Percentiles rank a stretch among this genome's conserved stretches.
phyloP scores from a whole-genome alignment of 1,140 invertebrate genomes.

The Carposina sasakii region DNA sequence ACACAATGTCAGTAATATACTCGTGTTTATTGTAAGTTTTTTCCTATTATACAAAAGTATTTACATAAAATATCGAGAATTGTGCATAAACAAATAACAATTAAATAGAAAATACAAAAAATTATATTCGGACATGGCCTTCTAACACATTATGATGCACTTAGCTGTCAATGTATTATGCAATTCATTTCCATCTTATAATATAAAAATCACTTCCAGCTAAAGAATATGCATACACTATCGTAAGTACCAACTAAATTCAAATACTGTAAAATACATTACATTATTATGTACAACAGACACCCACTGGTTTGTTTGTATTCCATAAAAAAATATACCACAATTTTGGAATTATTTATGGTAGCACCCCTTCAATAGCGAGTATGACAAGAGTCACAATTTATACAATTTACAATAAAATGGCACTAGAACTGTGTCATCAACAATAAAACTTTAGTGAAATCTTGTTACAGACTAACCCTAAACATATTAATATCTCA shows the following conservation, averaged over 20 bases:
- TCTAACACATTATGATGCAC: constrained; percentile 60
- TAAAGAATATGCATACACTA: constrained; percentile 69
- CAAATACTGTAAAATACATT: constrained; percentile 72
- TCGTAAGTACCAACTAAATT: constrained; percentile 68
- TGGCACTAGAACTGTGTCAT: constrained; percentile 72
- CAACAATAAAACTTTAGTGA: constrained; percentile 64
- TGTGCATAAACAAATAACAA: constrained; percentile 75
- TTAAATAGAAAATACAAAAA: constrained; percentile 71
- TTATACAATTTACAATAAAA: constrained; percentile 71
- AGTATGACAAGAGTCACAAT: constrained; percentile 74
- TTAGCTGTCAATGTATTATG: constrained; percentile 69
- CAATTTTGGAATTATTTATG: constrained; percentile 73
- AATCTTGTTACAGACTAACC: constrained; percentile 73
- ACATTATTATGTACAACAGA: constrained; percentile 69
- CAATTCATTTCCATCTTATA: constrained; percentile 63
- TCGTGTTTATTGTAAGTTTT: constrained; percentile 73
- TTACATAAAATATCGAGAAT: constrained; percentile 74
- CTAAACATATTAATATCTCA: constrained; percentile 56
- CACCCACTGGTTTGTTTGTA: constrained; percentile 70
- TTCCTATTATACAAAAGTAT: constrained; percentile 74
- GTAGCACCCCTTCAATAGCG: constrained; percentile 74
- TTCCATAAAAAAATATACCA: constrained; percentile 71
- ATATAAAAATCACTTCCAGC: constrained; percentile 68
- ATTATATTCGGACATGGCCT: constrained; percentile 62
- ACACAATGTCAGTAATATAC: constrained; percentile 73